A percentile compares a stretch with the other conserved stretches of the same genome.
These are phyloP conservation scores for Neolamprologus sp. DNA, from an alignment of 2,113 vertebrate genomes.

Conservation along the genomic window DNA sequence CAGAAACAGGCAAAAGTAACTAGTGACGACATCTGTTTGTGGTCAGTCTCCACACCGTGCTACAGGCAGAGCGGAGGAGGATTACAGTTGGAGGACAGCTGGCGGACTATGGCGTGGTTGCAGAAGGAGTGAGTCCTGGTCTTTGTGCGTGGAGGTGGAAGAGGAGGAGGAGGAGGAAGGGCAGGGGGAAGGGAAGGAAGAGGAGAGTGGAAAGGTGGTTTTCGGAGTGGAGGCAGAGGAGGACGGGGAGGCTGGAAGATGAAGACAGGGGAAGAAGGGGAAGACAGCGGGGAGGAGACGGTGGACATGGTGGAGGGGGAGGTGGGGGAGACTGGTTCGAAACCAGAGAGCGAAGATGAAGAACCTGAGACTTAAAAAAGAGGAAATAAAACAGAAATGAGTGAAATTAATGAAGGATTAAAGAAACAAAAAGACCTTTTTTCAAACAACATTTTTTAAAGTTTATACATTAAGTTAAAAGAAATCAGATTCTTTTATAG, in stretches of 20 bases:
- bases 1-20: not conserved
- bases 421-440: not conserved
- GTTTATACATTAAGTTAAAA: not conserved
- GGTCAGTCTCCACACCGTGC: constrained; percentile 52
- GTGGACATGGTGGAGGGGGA: constrained; percentile 76
- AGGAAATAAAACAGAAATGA: constrained; percentile 24
- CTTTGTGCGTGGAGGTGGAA: constrained; percentile 68
- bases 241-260: constrained; percentile 72
- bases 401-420: not conserved
- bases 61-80: constrained; percentile 12
- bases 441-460: not conserved
- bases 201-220: constrained; percentile 65
- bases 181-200: constrained; percentile 71
- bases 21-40: not conserved
- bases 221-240: constrained; percentile 72
- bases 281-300: constrained; percentile 70
- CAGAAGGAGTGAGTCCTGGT: constrained; percentile 74
- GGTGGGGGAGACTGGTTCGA: constrained; percentile 81
- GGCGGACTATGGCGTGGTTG: constrained; percentile 74
- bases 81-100: constrained; percentile 80
- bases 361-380: constrained; percentile 83
- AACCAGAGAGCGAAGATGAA: constrained; percentile 85
- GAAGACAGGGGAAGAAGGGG: constrained; percentile 69
- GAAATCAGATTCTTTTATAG: not conserved
- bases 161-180: constrained; percentile 65